A percentile compares a stretch with the other conserved stretches of the same genome.
These are phyloP conservation scores for Bothrops jararaca DNA, from an alignment of 2,113 vertebrate genomes.

Conservation along the genomic window DNA sequence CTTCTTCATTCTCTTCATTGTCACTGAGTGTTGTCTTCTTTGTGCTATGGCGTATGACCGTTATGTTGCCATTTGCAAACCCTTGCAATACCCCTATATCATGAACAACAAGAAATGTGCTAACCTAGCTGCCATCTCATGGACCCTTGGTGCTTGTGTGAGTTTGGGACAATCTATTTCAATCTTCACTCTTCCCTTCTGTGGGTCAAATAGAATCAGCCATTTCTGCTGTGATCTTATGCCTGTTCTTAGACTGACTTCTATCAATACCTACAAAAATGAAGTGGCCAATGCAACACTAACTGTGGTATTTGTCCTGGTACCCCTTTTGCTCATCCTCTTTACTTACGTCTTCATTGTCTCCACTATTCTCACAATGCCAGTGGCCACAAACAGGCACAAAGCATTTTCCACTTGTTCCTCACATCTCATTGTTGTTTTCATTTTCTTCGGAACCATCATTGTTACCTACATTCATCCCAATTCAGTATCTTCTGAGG, in stretches of 20 bases:
- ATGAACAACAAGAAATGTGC: not conserved
- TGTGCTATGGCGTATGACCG: not conserved
- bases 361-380: constrained; percentile 13
- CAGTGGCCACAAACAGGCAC: not conserved
- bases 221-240: constrained; percentile 61
- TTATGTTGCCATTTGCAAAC: not conserved
- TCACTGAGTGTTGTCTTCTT: not conserved
- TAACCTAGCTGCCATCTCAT: not conserved
- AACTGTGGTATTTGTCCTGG: constrained; percentile 6
- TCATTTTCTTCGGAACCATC: constrained; percentile 41
- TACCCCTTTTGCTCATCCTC: not conserved
- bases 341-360: constrained; percentile 27
- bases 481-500: not conserved
- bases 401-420: constrained; percentile 55
- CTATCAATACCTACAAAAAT: constrained; percentile 41
- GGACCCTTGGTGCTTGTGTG: not conserved
- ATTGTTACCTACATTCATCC: constrained; percentile 29
- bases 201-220: constrained; percentile 44
- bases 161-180: constrained; percentile 30
- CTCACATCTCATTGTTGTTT: constrained; percentile 35
- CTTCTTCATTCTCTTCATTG: not conserved
- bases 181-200: constrained; percentile 46
- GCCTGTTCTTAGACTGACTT: constrained; percentile 51
- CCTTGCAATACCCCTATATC: not conserved
- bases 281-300: not conserved